phyloP scores from a whole-genome alignment of 1,140 invertebrate genomes.

The Bombus balteatus region DNA sequence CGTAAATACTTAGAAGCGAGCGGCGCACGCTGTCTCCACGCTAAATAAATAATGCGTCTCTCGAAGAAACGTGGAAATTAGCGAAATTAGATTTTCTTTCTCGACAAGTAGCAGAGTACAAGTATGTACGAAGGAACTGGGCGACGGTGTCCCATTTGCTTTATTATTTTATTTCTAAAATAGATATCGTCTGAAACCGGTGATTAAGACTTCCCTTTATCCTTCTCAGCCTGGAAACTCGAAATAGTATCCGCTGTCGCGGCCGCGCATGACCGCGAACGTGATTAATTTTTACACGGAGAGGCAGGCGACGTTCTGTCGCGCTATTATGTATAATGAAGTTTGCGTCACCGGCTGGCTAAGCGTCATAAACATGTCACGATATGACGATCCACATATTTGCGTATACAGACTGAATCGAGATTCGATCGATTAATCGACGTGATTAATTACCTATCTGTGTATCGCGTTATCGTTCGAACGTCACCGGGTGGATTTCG shows the following conservation, averaged over 20 bases:
- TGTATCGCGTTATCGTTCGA: conserved; percentile 4
- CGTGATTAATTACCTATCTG: conserved; percentile 34
- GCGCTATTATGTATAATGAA: conserved; percentile 33
- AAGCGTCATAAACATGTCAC: conserved; percentile 19
- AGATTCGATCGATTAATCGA: conserved; percentile 36
- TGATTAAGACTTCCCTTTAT: background rate
- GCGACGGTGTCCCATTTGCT: too few relatives aligned
- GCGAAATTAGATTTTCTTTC: background rate
- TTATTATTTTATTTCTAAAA: too few relatives aligned
- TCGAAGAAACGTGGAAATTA: background rate
- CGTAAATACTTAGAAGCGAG: background rate
- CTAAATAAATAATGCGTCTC: background rate
- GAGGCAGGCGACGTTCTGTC: background rate
- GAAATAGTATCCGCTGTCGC: background rate
- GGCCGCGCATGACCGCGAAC: background rate
- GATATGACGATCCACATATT: conserved; percentile 8
- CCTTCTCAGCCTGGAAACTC: background rate
- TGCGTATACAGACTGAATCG: conserved; percentile 18
- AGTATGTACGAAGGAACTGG: background rate
- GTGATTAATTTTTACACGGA: background rate
- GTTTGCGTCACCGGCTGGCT: conserved; percentile 1
- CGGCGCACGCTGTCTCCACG: background rate
- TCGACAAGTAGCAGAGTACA: background rate
- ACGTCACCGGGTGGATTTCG: background rate
- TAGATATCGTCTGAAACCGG: too few relatives aligned